Base-by-base conservation (phyloP, 2,113 vertebrate species). In the Nothocercus julius region DNA sequence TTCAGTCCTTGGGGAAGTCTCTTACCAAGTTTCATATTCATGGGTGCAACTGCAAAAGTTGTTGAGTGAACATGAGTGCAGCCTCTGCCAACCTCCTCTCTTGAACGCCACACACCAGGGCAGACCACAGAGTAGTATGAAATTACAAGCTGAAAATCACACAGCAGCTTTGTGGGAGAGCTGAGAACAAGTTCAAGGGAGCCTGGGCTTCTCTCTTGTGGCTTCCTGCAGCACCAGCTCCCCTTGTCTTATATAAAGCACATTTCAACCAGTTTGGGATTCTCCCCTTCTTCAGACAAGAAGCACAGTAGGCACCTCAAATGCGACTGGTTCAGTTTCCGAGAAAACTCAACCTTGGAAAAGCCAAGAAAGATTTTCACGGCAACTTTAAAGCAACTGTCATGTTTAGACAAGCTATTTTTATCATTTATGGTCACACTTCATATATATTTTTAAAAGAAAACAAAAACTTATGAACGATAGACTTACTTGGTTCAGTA, bases 101-200 rank as follows among this genome's bases (percentile, higher is more conserved):
- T 53, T 53, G 11, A 1, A 1, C 0, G 0, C 28, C 68, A 47
- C 68, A 47, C 24, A 77, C 58, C 77, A 75, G 36, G 81, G 36
- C 40, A 74, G 73, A 77, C 56, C 56, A 72, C 28, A 75, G 22
- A 76, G 53, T 13, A 79, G 51, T 20, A 75, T 11, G 42, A 86
- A 93, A 83, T 72, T 49, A 89, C 42, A 78, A 62, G 56, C 90
- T 3, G 51, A 82, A 82, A 75, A 92, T 76, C 64, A 85, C 72
- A 75, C 6, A 49, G 82, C 30, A 94, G 62, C 53, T 84, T 78
- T 84, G 80, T 67, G 81, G 76, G 36, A 94, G 53, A 63, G 44
- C 44, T 69, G 70, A 91, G 81, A 87, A 92, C 36, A 78, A 89
- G 73, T n/a, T 68, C 66, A 58, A 87, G 77, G 49, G 19, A 78